Conservation (phyloP, 2,113 vertebrate species). For the Petroica traversi region DNA sequence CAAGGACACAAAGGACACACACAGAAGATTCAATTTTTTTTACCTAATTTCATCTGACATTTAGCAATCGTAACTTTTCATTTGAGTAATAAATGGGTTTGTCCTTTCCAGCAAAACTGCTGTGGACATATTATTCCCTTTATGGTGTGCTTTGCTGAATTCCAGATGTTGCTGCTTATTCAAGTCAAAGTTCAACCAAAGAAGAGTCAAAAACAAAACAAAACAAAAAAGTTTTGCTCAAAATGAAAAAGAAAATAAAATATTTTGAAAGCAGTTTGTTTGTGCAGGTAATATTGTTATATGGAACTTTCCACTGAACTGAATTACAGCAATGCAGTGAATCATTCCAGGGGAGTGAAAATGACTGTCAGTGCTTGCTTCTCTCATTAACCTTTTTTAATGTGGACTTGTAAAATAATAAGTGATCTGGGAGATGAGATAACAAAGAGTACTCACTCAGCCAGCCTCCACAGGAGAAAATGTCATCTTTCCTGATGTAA, state of each 20-base stretch:
- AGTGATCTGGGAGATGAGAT: not conserved
- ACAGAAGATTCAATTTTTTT: not conserved
- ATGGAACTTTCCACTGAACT: not conserved
- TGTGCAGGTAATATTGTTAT: not conserved
- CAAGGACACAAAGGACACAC: constrained; percentile 22
- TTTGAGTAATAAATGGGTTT: constrained; percentile 48
- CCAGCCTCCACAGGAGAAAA: not conserved
- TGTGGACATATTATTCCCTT: constrained; percentile 39
- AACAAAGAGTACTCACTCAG: not conserved
- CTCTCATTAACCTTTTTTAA: constrained; percentile 36
- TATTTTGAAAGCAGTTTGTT: not conserved
- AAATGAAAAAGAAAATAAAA: not conserved
- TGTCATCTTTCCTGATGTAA: not conserved
- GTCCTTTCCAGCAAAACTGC: constrained; percentile 44
- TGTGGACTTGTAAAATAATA: constrained; percentile 27
- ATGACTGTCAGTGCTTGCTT: constrained; percentile 6
- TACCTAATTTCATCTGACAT: constrained; percentile 43
- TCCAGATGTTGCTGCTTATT: constrained; percentile 60
- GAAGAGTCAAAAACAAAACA: not conserved
- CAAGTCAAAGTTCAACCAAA: constrained; percentile 40
- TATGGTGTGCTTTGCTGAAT: constrained; percentile 32
- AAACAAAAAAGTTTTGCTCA: not conserved
- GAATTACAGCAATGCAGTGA: not conserved
- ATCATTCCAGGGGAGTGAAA: constrained; percentile 1
- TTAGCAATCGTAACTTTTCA: constrained; percentile 33